Conservation (phyloP, 2,797 vertebrate species). For the Vultur gryphus region DNA sequence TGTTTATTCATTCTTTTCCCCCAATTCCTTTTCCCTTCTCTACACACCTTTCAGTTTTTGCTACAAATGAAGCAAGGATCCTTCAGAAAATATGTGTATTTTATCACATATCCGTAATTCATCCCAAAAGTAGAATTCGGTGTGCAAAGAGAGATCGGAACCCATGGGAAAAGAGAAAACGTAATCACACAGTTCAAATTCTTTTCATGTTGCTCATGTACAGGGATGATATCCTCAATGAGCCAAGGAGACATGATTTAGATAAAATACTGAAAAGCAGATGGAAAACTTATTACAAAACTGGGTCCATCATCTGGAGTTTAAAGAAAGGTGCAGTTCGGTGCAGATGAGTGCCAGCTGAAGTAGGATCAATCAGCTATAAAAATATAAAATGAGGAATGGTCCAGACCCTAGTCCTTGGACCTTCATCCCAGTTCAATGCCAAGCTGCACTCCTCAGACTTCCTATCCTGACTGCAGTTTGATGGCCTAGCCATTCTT, state of each 20-base stretch:
- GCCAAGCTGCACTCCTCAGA: background rate
- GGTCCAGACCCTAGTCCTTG: background rate
- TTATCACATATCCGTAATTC: background rate
- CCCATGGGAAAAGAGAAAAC: background rate
- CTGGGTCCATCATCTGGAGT: background rate
- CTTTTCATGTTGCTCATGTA: background rate
- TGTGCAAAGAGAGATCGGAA: background rate
- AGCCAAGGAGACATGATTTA: background rate
- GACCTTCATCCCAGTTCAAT: background rate
- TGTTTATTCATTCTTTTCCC: background rate
- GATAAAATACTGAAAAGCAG: constrained; percentile 10
- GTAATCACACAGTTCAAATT: background rate
- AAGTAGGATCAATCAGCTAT: background rate
- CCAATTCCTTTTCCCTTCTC: background rate
- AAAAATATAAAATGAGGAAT: background rate
- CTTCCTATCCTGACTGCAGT: background rate
- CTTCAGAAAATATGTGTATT: background rate
- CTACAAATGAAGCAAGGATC: background rate
- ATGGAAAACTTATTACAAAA: background rate
- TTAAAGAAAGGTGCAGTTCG: background rate
- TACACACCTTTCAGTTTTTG: background rate
- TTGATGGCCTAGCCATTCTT: background rate
- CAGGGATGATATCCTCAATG: background rate
- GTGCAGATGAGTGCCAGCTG: background rate
- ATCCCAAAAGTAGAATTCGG: background rate